Evolutionary conservation across 2,888 invertebrate genomes (phyloP).

Genomic region (Ennomos quercinarius): DNA sequence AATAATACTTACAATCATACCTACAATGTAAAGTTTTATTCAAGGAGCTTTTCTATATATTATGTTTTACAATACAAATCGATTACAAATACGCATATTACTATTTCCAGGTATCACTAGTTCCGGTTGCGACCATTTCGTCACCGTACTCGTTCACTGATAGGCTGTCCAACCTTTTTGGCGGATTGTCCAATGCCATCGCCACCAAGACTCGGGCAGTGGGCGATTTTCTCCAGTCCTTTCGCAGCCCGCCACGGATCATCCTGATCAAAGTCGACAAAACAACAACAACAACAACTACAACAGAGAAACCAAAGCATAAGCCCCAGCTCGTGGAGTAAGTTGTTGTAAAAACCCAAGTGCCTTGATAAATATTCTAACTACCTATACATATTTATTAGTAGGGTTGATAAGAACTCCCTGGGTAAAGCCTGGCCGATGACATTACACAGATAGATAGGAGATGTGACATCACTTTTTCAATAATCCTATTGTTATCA

Average conservation of each 20-base stretch:
- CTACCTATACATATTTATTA: no score
- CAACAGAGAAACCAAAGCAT: constrained; percentile 15
- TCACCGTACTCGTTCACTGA: constrained; percentile 7
- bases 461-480: no score
- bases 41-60: no score
- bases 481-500: no score
- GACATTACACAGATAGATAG: no score
- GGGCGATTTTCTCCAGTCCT: constrained; percentile 19
- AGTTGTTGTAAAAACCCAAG: constrained; percentile 5
- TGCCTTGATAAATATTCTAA: no score
- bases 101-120: constrained; percentile 10
- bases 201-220: constrained; percentile 32
- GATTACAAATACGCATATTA: no score
- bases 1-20: no score
- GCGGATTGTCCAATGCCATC: constrained; percentile 22
- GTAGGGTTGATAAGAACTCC: no score
- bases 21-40: no score
- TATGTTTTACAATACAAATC: no score
- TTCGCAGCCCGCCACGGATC: constrained; percentile 20
- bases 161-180: constrained; percentile 22
- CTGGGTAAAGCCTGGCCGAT: no score
- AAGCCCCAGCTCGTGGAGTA: constrained; percentile 23
- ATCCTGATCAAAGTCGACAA: constrained; percentile 23
- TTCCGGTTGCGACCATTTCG: constrained; percentile 16
- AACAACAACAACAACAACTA: constrained; percentile 20